Base-by-base conservation (phyloP, 2,888 invertebrate species). In the Alitta virens region DNA sequence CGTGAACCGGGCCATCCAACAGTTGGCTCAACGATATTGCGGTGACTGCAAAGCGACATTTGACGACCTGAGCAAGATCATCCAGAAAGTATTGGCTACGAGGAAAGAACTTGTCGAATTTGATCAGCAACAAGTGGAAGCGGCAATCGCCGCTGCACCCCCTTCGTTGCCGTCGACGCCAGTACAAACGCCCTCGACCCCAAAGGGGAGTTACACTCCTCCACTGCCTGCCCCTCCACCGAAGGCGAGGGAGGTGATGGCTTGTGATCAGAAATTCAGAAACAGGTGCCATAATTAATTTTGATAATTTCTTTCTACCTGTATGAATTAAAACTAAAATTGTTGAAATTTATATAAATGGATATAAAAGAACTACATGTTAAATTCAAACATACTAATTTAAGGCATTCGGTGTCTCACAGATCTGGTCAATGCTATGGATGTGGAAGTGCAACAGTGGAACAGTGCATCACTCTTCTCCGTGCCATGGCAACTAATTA, bases 31-130 rank as follows among this genome's bases (percentile, higher is more conserved):
- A 81, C 92, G 93, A 78, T 97, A 97, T 83, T 94, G 95, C 80
- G 90, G 89, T 53, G 97, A 98, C 75, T 96, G 95, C 79, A 93
- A 93, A 80, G 89, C 90, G 3, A 91, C 94, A 7, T 97, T 96
- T 81, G 97, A 97, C 77, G 97, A 97, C 78, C 86, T 98, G 1
- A 94, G 86, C 72, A 85, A 86, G 72, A 84, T 86, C 49, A 85
- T 86, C 63, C 85, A 94, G 85, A 90, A 92, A 78, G 94, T 96
- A 24, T 85, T 94, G 68, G 94, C 96, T 0, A 94, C 94, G 78
- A 86, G 92, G 25, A 89, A 91, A 74, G 95, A 96, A 79, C 83
- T 97, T 46, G 91, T 96, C 7, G 90, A 93, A 0, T 96, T 93
- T 77, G 96, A 96, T 82, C 86, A 92, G 55, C 79, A 80, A 59